Conservation (phyloP, 2,797 vertebrate genomes). For the Anabas testudineus region DNA sequence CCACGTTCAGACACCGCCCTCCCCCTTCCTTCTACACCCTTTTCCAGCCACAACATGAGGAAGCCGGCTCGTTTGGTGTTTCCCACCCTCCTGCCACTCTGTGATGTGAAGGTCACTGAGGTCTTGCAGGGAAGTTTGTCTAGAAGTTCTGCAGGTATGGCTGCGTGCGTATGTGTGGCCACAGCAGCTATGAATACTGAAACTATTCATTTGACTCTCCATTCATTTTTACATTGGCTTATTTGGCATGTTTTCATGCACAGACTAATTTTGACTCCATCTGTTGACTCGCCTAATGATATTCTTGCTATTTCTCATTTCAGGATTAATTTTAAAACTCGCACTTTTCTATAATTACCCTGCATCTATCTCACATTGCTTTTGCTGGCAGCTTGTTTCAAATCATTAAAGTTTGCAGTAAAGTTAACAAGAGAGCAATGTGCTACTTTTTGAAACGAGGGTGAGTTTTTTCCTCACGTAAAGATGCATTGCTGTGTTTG, state of each 20-base stretch:
- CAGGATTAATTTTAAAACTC: constrained; percentile 42
- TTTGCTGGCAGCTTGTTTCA: not conserved
- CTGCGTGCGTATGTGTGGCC: not conserved
- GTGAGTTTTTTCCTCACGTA: not conserved
- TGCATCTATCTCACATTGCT: not conserved
- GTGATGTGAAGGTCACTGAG: constrained; percentile 43
- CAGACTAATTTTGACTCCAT: constrained; percentile 47
- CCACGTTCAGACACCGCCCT: not conserved
- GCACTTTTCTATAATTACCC: constrained; percentile 15
- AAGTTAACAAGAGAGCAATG: not conserved
- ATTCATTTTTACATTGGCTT: constrained; percentile 26
- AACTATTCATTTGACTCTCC: constrained; percentile 12
- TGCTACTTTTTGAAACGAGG: not conserved
- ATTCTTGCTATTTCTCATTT: constrained; percentile 33
- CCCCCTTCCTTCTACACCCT: not conserved
- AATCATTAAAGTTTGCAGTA: constrained; percentile 17
- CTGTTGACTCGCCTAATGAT: constrained; percentile 43
- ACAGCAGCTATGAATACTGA: not conserved
- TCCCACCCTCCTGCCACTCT: constrained; percentile 22
- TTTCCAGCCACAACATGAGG: constrained; percentile 2
- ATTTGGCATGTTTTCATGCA: constrained; percentile 35
- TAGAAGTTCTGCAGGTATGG: constrained; percentile 3
- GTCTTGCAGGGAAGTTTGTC: constrained; percentile 24
- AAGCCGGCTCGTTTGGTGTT: constrained; percentile 37
- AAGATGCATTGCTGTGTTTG: not conserved